A percentile compares a stretch with the other conserved stretches of the same genome.
These are phyloP conservation scores for Heliconius cydno DNA, from an alignment of 2,888 invertebrate genomes.

Conservation along the genomic window DNA sequence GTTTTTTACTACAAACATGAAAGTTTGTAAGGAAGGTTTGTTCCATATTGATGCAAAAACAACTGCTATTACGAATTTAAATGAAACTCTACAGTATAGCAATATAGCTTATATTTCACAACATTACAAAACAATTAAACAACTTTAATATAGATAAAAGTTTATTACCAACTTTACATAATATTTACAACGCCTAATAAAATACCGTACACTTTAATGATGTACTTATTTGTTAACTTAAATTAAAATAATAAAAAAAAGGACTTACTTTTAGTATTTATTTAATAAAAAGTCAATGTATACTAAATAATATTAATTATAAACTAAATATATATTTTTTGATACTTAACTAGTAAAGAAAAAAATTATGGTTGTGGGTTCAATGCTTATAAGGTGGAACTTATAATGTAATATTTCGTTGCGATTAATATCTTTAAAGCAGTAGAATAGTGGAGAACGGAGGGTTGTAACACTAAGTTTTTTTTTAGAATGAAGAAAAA, in stretches of 20 bases:
- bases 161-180: conserved; percentile 57
- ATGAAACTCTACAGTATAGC: too few relatives aligned
- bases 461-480: neutral
- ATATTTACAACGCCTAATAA: conserved; percentile 71
- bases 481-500: too few relatives aligned
- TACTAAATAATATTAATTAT: conserved; percentile 1
- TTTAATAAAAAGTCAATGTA: conserved; percentile 5
- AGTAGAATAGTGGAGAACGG: neutral
- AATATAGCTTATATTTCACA: too few relatives aligned
- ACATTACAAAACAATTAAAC: neutral
- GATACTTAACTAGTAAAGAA: neutral
- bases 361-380: neutral
- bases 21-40: too few relatives aligned
- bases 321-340: neutral
- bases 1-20: too few relatives aligned
- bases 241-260: conserved; percentile 44
- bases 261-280: neutral
- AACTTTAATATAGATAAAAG: conserved; percentile 45
- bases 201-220: conserved; percentile 60
- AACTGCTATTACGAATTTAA: too few relatives aligned
- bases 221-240: conserved; percentile 62
- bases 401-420: neutral
- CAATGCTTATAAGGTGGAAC: neutral
- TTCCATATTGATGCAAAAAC: too few relatives aligned
- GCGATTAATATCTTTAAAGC: neutral